Base-by-base conservation (phyloP, 2,113 vertebrate species). In the Tetrax tetrax region DNA sequence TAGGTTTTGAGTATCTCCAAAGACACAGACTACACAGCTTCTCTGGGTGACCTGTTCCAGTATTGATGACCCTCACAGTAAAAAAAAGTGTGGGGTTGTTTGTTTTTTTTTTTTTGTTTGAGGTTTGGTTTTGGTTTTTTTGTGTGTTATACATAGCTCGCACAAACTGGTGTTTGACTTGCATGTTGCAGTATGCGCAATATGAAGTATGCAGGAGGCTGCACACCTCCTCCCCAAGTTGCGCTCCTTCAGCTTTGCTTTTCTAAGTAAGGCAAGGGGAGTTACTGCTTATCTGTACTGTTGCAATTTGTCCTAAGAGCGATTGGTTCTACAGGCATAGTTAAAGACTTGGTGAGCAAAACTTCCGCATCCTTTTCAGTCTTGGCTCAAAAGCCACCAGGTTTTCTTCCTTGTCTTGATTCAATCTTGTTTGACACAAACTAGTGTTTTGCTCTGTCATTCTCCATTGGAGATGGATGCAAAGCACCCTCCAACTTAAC, bases 111-210 rank as follows among this genome's bases (percentile, higher is more conserved):
- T 41, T 43, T 43, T 43, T 83, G 35, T 45, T 45, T 45, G 25
- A 15, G 41, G 5, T 41, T 41, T 45, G 27, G 27, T 27, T 54
- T 28, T 48, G 47, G 8, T 50, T 10, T 5, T 8, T 66, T 68
- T 91, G 21, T 77, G n/a, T 12, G 24, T 68, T 66, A 11, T 10
- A 2, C 1, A 1, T 54, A 56, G 61, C n/a, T 70, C 2, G 2
- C 3, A 14, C 15, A 19, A 89, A 7, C 10, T 33, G 9, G 6
- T 71, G 64, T 56, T 65, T 70, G n/a, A 51, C 12, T 69, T 70
- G 0, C 0, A 2, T 72, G 4, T 48, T 28, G 2, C 31, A 16
- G 6, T 41, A 21, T 2, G 6, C 28, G 14, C 12, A 17, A 33
- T 59, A 9, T 53, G 15, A 59, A 31, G 28, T 29, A 0, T 60